phyloP scores from a whole-genome alignment of 2,888 invertebrate genomes.

The Pyralis farinalis region DNA sequence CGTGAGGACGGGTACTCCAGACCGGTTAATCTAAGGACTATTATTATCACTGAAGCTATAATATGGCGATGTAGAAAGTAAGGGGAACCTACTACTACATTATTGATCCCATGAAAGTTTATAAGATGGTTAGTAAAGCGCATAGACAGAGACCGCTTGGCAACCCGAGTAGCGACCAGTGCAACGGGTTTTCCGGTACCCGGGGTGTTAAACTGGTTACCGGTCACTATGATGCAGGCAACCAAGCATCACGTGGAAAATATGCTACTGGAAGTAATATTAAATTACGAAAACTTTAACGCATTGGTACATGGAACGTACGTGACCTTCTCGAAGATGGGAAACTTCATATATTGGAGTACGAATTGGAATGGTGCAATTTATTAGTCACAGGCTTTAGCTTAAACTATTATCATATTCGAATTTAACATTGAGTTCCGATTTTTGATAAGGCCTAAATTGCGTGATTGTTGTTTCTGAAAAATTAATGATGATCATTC shows the following conservation, averaged over 20 bases:
- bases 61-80: no score
- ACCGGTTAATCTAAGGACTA: no score
- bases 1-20: no score
- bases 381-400: slow-evolving; percentile 16
- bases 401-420: no score
- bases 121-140: no score
- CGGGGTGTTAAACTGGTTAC: slow-evolving; percentile 16
- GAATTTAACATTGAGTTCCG: no score
- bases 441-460: no score
- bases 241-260: slow-evolving; percentile 21
- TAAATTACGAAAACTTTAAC: slow-evolving; percentile 13
- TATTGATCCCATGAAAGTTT: no score
- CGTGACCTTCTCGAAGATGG: slow-evolving; percentile 14
- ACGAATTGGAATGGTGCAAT: slow-evolving; percentile 13
- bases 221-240: slow-evolving; percentile 9
- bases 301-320: slow-evolving; percentile 23
- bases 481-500: background rate
- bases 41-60: no score
- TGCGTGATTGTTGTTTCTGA: slow-evolving; percentile 18
- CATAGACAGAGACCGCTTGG: no score
- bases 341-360: slow-evolving; percentile 20
- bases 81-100: no score
- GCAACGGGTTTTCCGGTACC: slow-evolving; percentile 17
- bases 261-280: slow-evolving; percentile 17
- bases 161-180: slow-evolving; percentile 19